A percentile compares a stretch with the other conserved stretches of the same genome.
Conservation (phyloP, 1,140 invertebrate species). For the Camponotus floridanus region DNA sequence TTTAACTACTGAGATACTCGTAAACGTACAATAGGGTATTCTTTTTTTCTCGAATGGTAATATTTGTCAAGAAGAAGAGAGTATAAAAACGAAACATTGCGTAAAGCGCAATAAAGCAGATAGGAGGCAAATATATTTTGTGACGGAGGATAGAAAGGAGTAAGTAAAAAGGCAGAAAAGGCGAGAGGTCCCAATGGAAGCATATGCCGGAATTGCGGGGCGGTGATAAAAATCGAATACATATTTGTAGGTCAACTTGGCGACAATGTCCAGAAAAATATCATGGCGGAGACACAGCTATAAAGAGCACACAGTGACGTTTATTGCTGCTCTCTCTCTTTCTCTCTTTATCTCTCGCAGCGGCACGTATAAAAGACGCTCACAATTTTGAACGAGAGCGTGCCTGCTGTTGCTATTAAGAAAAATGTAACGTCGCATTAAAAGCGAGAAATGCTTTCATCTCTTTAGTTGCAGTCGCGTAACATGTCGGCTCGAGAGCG, state of each 20-base stretch:
- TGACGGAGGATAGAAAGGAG: neutral
- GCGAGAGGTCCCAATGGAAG: slow-evolving; percentile 16
- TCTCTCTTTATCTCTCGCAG: slow-evolving; percentile 4
- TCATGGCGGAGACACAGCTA: neutral
- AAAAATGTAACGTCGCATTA: slow-evolving; percentile 52
- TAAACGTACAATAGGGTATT: neutral
- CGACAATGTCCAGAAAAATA: slow-evolving; percentile 36
- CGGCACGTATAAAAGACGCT: slow-evolving; percentile 38
- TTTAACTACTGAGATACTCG: neutral
- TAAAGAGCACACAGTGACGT: slow-evolving; percentile 42
- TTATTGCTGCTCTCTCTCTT: slow-evolving; percentile 35
- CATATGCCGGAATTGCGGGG: slow-evolving; percentile 23
- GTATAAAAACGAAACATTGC: neutral
- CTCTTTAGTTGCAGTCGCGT: slow-evolving; percentile 16
- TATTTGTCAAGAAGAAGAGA: neutral
- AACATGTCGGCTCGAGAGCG: neutral
- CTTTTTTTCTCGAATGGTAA: slow-evolving; percentile 17
- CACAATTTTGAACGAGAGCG: slow-evolving; percentile 36
- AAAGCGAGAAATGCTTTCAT: slow-evolving; percentile 42
- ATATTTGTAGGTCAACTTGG: slow-evolving; percentile 35
- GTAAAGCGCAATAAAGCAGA: slow-evolving; percentile 8
- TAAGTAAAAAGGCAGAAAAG: neutral
- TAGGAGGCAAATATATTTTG: neutral
- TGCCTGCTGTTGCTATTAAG: slow-evolving; percentile 13
- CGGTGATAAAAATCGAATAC: slow-evolving; percentile 56